A percentile compares a stretch with the other conserved stretches of the same genome.
These are phyloP conservation scores for Girardinichthys multiradiatus DNA, from an alignment of 2,113 vertebrate genomes.

Conservation along the genomic window DNA sequence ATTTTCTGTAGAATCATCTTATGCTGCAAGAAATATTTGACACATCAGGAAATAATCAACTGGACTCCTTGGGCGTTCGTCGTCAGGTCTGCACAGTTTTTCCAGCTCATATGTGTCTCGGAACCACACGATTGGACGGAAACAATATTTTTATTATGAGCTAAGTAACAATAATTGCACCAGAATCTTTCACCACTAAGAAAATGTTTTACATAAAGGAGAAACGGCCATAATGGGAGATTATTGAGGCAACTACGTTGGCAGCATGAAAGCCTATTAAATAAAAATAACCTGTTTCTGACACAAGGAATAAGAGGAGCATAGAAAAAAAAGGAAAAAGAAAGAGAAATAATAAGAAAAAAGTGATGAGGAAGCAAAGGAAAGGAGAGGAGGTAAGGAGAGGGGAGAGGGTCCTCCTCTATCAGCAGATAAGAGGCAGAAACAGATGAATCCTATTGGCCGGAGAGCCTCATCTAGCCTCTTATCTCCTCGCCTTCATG, in stretches of 20 bases:
- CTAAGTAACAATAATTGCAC: background rate
- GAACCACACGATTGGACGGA: background rate
- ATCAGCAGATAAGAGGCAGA: constrained; percentile 78
- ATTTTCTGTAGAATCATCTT: too few species aligned
- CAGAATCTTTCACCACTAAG: background rate
- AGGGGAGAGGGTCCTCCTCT: constrained; percentile 31
- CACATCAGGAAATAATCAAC: too few species aligned
- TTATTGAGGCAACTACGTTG: background rate
- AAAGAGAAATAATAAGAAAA: constrained; percentile 18
- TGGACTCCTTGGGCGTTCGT: too few species aligned
- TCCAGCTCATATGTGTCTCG: background rate
- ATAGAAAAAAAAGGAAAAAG: constrained; percentile 12
- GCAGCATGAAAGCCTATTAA: background rate
- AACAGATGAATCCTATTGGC: constrained; percentile 78
- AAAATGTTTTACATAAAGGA: background rate
- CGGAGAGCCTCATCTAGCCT: constrained; percentile 51
- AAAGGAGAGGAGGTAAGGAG: constrained; percentile 4
- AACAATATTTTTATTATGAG: too few species aligned
- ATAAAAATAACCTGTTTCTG: background rate
- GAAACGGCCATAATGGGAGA: background rate
- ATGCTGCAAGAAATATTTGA: too few species aligned
- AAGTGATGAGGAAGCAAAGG: constrained; percentile 33
- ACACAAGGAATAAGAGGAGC: background rate
- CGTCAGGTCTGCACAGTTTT: too few species aligned
- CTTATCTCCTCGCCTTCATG: constrained; percentile 73